These are phyloP conservation scores for Habrosyne pyritoides DNA, from an alignment of 2,888 invertebrate species.

Conservation along the genomic window DNA sequence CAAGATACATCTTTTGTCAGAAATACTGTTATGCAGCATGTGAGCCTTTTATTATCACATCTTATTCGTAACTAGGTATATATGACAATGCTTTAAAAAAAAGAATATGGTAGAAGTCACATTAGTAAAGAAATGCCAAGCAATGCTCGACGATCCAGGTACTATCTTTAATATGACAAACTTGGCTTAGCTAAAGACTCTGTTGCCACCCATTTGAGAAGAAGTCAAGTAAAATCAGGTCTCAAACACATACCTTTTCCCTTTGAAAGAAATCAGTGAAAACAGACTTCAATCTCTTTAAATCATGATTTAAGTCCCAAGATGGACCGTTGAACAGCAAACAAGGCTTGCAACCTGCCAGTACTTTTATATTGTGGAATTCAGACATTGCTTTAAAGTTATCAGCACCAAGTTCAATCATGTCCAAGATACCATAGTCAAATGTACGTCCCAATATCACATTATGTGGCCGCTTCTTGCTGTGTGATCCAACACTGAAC, in stretches of 20 bases:
- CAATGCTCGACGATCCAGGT: too few relatives aligned
- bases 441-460: conserved; percentile 94
- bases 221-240: background rate
- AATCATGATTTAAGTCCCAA: conserved; percentile 92
- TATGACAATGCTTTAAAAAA: too few relatives aligned
- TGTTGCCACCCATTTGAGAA: background rate
- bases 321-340: conserved; percentile 95
- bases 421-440: conserved; percentile 95
- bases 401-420: conserved; percentile 97
- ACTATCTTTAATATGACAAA: background rate
- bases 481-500: conserved; percentile 95
- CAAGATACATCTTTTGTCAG: too few relatives aligned
- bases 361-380: conserved; percentile 90
- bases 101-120: too few relatives aligned
- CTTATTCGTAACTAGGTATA: too few relatives aligned
- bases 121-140: too few relatives aligned
- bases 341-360: conserved; percentile 94
- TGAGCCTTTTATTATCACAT: too few relatives aligned
- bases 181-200: background rate
- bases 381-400: conserved; percentile 90
- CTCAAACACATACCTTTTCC: conserved; percentile 79
- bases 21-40: too few relatives aligned
- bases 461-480: conserved; percentile 97
- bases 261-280: conserved; percentile 97
- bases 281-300: conserved; percentile 93